Evolutionary conservation across 2,113 vertebrate species (phyloP), one percentile per base, ranked within the genome.

Genomic region (Megaceryle maxima): DNA sequence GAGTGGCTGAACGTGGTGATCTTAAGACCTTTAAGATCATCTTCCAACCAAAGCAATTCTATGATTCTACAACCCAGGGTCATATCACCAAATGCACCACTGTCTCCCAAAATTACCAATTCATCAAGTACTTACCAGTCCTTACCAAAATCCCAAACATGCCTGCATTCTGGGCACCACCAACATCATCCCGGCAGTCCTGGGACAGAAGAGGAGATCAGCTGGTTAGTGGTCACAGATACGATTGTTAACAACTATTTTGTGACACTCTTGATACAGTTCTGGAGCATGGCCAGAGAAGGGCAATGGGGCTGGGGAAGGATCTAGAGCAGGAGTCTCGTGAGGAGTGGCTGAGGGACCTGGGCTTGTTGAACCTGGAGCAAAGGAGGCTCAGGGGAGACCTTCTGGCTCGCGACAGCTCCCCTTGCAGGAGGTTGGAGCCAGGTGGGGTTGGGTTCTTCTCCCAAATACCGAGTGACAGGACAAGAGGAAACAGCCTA

Each of bases 121-220:
- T n/a, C 28, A 2, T 6, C 0, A 0, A 9, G 14, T 33, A 97
- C 98, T 91, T 94, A 99, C 99, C 99, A 0, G 99, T 99, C 97
- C 96, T 98, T 1, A 99, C 99, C 64, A 99, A 97, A 97, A 99
- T 99, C 85, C 99, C 99, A 92, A 98, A 95, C 98, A 99, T 99
- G 67, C 99, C 99, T 4, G 97, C 95, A 2, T 97, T 97, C 97
- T 99, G 99, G 76, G 99, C 99, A 2, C 99, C 99, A 2, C 98
- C 99, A 31, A 99, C 98, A 55, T 99, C 99, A 81, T 99, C 99
- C 97, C 99, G 98, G 96, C 98, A 99, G 76, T 99, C 99, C 99
- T 99, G 95, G 37, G 69, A 53, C 78, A 87, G 28, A 92, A 62
- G 1, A 48, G 60, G 44, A 80, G 24, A 74, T 20, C 31, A 63